phyloP scores from a whole-genome alignment of 2,113 vertebrate species.

The Naja naja region DNA sequence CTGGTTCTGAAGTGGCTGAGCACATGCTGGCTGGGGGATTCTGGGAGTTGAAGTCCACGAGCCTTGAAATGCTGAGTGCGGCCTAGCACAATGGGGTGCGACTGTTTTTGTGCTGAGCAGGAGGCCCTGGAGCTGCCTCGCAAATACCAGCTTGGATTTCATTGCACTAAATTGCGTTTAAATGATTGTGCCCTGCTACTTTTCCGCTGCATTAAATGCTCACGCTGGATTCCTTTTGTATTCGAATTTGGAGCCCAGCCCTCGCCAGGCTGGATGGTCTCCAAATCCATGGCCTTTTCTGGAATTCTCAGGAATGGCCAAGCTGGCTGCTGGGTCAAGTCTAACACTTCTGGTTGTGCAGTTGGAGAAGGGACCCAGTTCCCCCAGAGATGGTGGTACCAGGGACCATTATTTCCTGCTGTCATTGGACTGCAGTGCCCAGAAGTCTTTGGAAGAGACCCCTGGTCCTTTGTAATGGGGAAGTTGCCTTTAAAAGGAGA shows the following conservation, averaged over 20 bases:
- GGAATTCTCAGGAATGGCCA: background rate
- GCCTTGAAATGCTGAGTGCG: background rate
- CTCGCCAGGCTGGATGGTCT: background rate
- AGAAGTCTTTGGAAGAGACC: background rate
- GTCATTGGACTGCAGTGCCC: background rate
- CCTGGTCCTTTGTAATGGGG: background rate
- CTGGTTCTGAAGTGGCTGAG: background rate
- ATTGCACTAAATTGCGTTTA: background rate
- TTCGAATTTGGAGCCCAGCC: background rate
- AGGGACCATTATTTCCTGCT: background rate
- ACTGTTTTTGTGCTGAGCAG: background rate
- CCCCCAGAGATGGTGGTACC: background rate
- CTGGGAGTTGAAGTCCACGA: background rate
- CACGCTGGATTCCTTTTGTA: background rate
- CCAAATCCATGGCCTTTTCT: background rate
- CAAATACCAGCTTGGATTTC: background rate
- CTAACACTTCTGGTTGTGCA: background rate
- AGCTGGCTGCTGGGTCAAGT: background rate
- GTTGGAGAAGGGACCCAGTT: background rate
- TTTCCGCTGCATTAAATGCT: background rate
- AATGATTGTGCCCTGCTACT: background rate
- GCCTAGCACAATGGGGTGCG: background rate
- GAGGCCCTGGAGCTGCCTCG: background rate
- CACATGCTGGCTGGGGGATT: background rate
- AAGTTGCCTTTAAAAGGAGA: background rate